phyloP scores from a whole-genome alignment of 2,797 vertebrate species.

The Premnoplex brunnescens region DNA sequence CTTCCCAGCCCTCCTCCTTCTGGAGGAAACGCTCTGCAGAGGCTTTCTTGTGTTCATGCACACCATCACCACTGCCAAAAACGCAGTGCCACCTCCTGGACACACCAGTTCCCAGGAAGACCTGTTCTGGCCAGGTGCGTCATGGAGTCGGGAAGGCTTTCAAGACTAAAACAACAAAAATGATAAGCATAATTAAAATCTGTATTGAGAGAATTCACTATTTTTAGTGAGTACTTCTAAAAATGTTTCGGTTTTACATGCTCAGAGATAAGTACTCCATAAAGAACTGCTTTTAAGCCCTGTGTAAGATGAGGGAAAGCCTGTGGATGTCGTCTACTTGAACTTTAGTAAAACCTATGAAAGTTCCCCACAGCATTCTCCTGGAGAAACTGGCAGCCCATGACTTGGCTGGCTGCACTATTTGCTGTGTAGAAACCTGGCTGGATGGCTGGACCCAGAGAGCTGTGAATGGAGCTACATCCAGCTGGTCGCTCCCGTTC shows the following conservation, averaged over 20 bases:
- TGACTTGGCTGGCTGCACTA: no score
- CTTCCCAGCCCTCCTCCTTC: not conserved
- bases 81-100: slow-evolving; percentile 11
- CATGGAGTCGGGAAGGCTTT: not conserved
- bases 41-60: not conserved
- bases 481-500: not conserved
- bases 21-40: not conserved
- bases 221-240: not conserved
- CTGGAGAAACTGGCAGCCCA: not conserved
- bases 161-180: not conserved
- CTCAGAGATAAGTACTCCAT: not conserved
- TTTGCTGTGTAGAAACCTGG: not conserved
- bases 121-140: accelerated
- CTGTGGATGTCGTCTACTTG: not conserved
- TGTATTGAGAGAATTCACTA: accelerated
- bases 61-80: not conserved
- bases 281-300: not conserved
- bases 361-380: not conserved
- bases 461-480: not conserved
- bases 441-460: no score
- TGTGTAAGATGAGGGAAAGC: not conserved
- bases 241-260: not conserved
- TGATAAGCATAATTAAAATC: not conserved
- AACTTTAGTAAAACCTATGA: not conserved
- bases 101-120: accelerated